Evolutionary conservation across 1,140 invertebrate species (phyloP).

Genomic region (Drosophila mayri): DNA sequence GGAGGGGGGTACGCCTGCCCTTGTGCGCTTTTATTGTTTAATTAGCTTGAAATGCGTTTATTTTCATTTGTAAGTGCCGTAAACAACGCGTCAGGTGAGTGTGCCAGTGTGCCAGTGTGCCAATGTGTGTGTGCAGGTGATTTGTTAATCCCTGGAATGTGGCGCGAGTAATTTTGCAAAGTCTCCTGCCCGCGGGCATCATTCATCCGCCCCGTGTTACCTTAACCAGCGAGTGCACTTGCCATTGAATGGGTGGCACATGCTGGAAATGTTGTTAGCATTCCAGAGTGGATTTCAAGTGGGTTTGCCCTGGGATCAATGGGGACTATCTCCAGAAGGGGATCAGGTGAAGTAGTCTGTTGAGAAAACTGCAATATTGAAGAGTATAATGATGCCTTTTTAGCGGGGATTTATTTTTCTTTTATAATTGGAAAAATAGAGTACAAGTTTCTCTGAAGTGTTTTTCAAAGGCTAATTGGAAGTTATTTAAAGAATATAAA

Average conservation of each 20-base stretch:
- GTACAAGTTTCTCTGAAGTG: background rate
- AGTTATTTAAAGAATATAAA: background rate
- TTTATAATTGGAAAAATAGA: background rate
- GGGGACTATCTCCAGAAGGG: slow-evolving; percentile 3
- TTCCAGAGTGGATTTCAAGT: slow-evolving; percentile 35
- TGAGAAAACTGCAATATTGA: background rate
- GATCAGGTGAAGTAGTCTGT: slow-evolving; percentile 10
- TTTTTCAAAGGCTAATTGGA: background rate
- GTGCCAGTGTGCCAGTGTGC: slow-evolving; percentile 1
- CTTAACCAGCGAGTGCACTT: slow-evolving; percentile 25
- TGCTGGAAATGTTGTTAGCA: slow-evolving; percentile 32
- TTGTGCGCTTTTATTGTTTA: slow-evolving; percentile 75
- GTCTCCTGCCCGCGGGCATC: slow-evolving; percentile 7
- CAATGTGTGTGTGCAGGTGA: slow-evolving; percentile 55
- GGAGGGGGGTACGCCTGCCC: slow-evolving; percentile 10
- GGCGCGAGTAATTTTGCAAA: slow-evolving; percentile 49
- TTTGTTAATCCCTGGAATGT: slow-evolving; percentile 75
- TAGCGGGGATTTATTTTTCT: background rate
- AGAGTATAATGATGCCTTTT: slow-evolving; percentile 2
- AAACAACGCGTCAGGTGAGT: slow-evolving; percentile 64
- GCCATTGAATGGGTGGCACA: slow-evolving; percentile 22
- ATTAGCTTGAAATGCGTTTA: slow-evolving; percentile 82
- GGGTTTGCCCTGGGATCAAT: slow-evolving; percentile 12
- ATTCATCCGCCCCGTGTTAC: slow-evolving; percentile 34
- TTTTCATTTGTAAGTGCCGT: slow-evolving; percentile 77